phyloP scores from a whole-genome alignment of 2,797 vertebrate species.

The Amazonetta brasiliensis region DNA sequence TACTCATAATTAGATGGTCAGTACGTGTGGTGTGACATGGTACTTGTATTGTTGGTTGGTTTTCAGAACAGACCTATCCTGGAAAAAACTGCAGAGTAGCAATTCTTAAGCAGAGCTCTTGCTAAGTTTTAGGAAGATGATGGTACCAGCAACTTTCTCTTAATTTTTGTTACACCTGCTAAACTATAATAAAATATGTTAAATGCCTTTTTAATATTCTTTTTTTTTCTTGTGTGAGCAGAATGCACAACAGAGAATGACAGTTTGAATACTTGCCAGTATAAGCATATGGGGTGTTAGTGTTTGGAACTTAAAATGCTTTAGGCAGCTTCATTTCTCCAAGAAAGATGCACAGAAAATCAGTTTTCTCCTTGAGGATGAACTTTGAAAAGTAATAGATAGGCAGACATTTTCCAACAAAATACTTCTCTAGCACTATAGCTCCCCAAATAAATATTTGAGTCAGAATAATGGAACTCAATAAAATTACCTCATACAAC shows the following conservation, averaged over 20 bases:
- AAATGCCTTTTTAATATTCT: not conserved
- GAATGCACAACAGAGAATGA: slow-evolving; percentile 9
- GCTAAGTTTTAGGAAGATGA: not conserved
- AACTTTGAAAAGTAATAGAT: slow-evolving; percentile 33
- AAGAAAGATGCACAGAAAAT: slow-evolving; percentile 50
- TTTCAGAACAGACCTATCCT: not conserved
- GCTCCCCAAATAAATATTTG: slow-evolving; percentile 58
- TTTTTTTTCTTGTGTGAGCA: slow-evolving; percentile 15
- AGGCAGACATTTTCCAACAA: slow-evolving; percentile 35
- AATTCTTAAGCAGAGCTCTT: not conserved
- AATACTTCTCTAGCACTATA: slow-evolving; percentile 9
- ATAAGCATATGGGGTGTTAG: slow-evolving; percentile 18
- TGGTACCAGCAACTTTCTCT: not conserved
- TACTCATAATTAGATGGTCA: rapidly evolving
- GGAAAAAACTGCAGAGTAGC: not conserved
- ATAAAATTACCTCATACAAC: slow-evolving; percentile 50
- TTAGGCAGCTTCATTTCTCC: slow-evolving; percentile 31
- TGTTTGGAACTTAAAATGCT: slow-evolving; percentile 36
- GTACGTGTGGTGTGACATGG: not conserved
- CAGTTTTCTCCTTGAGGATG: slow-evolving; percentile 55
- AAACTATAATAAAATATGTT: slow-evolving; percentile 9
- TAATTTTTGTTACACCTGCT: not conserved
- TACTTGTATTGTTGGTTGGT: not conserved
- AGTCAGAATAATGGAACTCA: slow-evolving; percentile 52
- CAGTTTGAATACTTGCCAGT: slow-evolving; percentile 15